A percentile compares a stretch with the other conserved stretches of the same genome.
Evolutionary conservation across 2,113 vertebrate genomes (phyloP).

Genomic region (Mormoops blainvillei): DNA sequence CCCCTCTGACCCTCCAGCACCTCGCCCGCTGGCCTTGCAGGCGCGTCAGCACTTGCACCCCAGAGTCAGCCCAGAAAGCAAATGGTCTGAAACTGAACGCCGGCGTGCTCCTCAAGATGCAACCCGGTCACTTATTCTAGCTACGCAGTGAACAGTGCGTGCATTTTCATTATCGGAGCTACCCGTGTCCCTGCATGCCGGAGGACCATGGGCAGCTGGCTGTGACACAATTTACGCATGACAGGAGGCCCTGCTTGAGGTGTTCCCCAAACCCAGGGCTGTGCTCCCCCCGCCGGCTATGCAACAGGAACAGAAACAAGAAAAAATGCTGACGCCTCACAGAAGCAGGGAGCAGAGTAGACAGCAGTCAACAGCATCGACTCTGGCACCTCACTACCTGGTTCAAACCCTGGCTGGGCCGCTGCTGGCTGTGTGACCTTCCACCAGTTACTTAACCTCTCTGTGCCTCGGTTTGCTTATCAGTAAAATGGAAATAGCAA

Average conservation of each 20-base stretch:
- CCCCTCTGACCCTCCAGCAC: neutral
- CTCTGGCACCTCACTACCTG: neutral
- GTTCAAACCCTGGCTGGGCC: neutral
- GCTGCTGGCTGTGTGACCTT: neutral
- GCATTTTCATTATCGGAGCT: neutral
- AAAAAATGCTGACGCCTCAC: neutral
- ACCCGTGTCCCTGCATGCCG: accelerated
- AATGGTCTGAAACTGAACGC: accelerated
- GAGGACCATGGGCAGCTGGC: neutral
- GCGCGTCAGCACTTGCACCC: neutral
- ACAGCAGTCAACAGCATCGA: neutral
- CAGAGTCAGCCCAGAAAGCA: neutral
- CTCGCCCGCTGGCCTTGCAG: neutral
- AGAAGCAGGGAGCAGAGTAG: neutral
- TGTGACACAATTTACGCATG: accelerated
- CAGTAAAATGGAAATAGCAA: neutral
- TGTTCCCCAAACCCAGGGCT: neutral
- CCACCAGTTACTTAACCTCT: neutral
- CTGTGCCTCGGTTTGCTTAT: neutral
- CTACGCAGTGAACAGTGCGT: accelerated
- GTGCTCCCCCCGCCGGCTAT: neutral
- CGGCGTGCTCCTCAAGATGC: accelerated
- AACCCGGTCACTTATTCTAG: too few species aligned
- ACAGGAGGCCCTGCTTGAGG: neutral
- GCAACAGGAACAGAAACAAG: neutral